These are phyloP conservation scores for Strongylocentrotus purpuratus DNA, from an alignment of 35 echinoderm and acorn worm species.

Conservation along the genomic window DNA sequence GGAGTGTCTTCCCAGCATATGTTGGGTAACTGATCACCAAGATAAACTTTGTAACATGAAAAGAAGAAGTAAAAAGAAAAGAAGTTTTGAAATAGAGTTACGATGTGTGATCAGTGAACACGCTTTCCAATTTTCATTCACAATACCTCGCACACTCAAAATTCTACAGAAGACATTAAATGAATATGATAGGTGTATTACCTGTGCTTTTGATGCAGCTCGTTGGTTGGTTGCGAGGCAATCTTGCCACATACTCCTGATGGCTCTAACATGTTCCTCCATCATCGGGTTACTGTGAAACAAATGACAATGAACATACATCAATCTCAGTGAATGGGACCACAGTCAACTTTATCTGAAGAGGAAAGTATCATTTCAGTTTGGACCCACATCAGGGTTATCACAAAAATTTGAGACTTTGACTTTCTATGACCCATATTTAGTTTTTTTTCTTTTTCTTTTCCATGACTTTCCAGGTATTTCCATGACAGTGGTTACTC, in stretches of 20 bases:
- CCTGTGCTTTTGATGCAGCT: neutral
- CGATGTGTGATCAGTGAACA: too few relatives aligned
- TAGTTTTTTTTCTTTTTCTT: too few relatives aligned
- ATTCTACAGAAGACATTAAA: too few relatives aligned
- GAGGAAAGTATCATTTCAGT: neutral
- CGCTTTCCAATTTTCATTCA: too few relatives aligned
- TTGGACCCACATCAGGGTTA: neutral
- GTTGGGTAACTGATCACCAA: too few relatives aligned
- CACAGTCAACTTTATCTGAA: neutral
- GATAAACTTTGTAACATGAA: neutral
- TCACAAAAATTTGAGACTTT: too few relatives aligned
- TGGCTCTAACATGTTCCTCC: neutral
- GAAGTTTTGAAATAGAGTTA: too few relatives aligned
- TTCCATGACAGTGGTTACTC: too few relatives aligned
- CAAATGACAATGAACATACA: neutral
- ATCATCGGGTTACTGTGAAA: neutral
- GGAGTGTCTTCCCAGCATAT: too few relatives aligned
- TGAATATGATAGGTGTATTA: neutral
- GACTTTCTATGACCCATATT: too few relatives aligned
- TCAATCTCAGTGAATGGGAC: neutral
- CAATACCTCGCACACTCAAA: too few relatives aligned
- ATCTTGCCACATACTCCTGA: conserved; percentile 20
- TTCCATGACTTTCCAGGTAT: too few relatives aligned
- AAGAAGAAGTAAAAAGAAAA: neutral
- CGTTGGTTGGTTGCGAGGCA: conserved; percentile 12